Evolutionary conservation across 2,888 invertebrate species (phyloP).

Genomic region (Tachina grossa): DNA sequence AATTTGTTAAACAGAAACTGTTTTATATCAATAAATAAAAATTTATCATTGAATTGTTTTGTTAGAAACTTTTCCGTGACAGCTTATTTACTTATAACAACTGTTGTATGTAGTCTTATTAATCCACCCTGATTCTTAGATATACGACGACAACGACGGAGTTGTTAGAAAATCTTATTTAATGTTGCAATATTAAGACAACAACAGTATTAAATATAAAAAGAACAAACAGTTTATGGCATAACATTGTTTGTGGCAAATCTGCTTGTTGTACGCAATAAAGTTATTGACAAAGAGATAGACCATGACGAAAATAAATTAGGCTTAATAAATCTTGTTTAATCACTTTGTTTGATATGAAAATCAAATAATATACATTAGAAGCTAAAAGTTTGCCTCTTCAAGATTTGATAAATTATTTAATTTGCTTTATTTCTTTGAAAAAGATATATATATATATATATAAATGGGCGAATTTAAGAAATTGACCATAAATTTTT

Average conservation of each 20-base stretch:
- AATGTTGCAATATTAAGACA: not conserved
- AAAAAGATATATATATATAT: too few relatives aligned
- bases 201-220: not conserved
- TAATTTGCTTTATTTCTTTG: not conserved
- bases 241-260: conserved; percentile 15
- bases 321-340: conserved; percentile 57
- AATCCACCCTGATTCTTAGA: not conserved
- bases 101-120: conserved; percentile 7
- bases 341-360: conserved; percentile 58
- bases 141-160: not conserved
- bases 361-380: conserved; percentile 55
- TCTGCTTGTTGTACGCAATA: not conserved
- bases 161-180: conserved; percentile 5
- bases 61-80: not conserved
- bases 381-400: conserved; percentile 33
- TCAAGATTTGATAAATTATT: conserved; percentile 15
- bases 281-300: conserved; percentile 31
- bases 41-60: not conserved
- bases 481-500: not conserved
- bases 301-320: conserved; percentile 52
- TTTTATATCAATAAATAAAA: not conserved
- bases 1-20: not conserved
- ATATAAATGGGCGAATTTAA: not conserved
- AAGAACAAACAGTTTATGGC: conserved; percentile 14
- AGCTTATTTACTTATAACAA: not conserved